Evolutionary conservation across 37 sponge, comb jelly and placozoan species (phyloP).

Genomic region (Ephydatia muelleri): DNA sequence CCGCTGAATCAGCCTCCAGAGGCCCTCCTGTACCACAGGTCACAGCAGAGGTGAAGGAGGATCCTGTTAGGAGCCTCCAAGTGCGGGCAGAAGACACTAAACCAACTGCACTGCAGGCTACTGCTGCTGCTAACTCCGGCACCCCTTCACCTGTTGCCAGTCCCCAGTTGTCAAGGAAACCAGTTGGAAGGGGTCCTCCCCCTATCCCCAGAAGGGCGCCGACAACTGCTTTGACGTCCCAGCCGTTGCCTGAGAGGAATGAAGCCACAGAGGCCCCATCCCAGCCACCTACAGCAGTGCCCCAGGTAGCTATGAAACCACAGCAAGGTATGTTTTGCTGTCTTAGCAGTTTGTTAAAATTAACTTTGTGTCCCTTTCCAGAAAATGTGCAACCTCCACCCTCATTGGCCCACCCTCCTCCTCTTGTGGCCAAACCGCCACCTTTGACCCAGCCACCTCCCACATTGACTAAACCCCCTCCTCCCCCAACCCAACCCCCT

Average conservation of each 20-base stretch:
- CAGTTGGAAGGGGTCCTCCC: conserved; percentile 10
- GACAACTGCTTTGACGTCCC: conserved; percentile 9
- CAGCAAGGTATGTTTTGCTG: not conserved
- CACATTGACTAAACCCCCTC: not conserved
- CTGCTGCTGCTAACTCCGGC: not conserved
- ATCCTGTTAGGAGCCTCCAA: not conserved
- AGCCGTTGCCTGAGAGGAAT: not conserved
- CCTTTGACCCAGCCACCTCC: not conserved
- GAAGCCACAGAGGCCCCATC: not conserved
- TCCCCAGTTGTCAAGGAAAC: not conserved
- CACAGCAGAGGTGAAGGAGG: not conserved
- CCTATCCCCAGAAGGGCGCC: conserved; percentile 40
- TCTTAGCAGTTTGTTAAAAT: not conserved
- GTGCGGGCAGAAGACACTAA: not conserved
- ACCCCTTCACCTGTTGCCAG: not conserved
- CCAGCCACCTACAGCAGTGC: not conserved
- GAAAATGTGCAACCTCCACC: not conserved
- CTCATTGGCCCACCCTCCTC: not conserved
- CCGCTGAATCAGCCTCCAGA: not conserved
- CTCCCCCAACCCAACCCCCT: not conserved
- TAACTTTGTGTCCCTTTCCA: not conserved
- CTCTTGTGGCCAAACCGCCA: not conserved
- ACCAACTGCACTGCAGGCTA: not conserved
- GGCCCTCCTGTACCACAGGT: not conserved
- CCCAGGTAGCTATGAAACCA: not conserved